Conservation (phyloP, 2,113 vertebrate species). For the Chaetops frenatus region DNA sequence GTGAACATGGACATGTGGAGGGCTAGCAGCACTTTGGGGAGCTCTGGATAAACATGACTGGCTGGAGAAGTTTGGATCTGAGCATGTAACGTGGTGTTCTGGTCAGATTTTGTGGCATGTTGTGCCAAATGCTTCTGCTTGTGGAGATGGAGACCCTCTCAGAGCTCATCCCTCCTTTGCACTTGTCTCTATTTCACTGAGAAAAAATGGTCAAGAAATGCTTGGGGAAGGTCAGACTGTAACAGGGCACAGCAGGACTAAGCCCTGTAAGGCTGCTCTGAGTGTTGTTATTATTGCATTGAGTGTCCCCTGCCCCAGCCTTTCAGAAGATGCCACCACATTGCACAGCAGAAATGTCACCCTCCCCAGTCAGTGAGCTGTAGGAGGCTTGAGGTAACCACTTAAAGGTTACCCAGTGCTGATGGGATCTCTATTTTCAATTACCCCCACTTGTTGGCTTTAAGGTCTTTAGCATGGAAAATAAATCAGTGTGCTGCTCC, state of each 20-base stretch:
- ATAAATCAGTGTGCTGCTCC: neutral
- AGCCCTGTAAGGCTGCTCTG: fast-evolving
- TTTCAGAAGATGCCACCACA: neutral
- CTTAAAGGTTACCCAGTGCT: neutral
- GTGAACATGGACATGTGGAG: neutral
- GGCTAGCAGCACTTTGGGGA: neutral
- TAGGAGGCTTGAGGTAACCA: neutral
- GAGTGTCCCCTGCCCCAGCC: neutral
- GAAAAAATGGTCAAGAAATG: neutral
- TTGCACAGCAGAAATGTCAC: neutral
- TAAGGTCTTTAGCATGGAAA: constrained; percentile 14
- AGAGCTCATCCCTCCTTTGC: neutral
- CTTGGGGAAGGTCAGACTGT: neutral
- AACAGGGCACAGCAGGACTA: neutral
- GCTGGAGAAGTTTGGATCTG: neutral
- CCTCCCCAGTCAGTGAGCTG: neutral
- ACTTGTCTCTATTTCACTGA: neutral
- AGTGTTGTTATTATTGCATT: neutral
- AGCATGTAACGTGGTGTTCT: neutral
- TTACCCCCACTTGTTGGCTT: constrained; percentile 9
- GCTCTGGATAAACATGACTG: neutral
- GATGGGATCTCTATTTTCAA: neutral
- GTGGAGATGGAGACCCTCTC: neutral
- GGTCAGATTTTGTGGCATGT: neutral
- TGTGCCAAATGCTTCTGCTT: neutral